Evolutionary conservation across 2,888 invertebrate genomes (phyloP), one percentile per base, ranked within the genome.

Genomic region (Parochlus steinenii): DNA sequence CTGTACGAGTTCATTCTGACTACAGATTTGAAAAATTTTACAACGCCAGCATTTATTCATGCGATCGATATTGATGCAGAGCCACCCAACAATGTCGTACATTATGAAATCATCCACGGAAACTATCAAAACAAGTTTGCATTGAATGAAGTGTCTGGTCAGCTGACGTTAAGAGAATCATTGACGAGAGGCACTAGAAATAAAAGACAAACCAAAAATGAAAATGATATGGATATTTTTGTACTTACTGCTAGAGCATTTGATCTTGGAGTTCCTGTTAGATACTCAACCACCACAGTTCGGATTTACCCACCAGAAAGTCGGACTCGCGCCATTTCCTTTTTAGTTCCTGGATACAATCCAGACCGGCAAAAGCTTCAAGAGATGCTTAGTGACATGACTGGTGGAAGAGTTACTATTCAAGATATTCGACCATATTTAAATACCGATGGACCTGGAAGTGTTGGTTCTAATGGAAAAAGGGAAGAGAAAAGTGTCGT

Each of bases 21-120:
- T 30, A 64, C 74, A 6, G 76, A 77, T 50, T 61, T 77, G 43
- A 70, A 65, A 42, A 73, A 76, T 47, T 83, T 87, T 48, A 82
- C 82, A 4, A 69, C 72, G 30, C 67, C 74, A 33, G 78, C 82
- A n/a, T 64, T 76, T 46, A 70, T 87, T 37, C 81, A 76, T 63
- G 92, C 92, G 31, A 64, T 67, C 40, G 89, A 90, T 55, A 72
- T 68, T 48, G 89, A 90, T 55, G 72, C 82, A 14, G 78, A 79
- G 42, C 62, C 76, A 30, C 86, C 87, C 31, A 89, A 89, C 56
- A 87, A 87, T 56, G 69, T 77, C 50, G 72, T 89, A 15, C 72
- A 75, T 50, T 89, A 87, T 54, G 82, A 85, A 63, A 66, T 89
- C 33, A 67, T 79, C 44, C 72, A 74, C 48, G 81, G 80, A 22